Conservation (phyloP, 2,113 vertebrate species). For the Abramis brama region DNA sequence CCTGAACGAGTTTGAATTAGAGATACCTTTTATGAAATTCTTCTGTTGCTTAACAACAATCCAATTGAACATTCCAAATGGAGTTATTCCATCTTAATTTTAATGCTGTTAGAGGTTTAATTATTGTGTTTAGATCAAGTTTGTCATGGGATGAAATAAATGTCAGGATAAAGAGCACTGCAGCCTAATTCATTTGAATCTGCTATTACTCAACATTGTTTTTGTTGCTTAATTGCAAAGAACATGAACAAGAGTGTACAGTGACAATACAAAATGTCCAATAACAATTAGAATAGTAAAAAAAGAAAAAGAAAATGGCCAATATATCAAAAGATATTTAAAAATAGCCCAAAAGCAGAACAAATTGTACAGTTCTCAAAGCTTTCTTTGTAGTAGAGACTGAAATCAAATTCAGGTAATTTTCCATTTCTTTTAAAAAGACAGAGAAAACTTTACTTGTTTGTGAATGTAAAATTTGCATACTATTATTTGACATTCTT, state of each 20-base stretch:
- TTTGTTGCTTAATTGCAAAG: not conserved
- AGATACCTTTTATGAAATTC: not conserved
- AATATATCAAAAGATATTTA: not conserved
- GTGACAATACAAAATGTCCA: not conserved
- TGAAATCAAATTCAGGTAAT: not conserved
- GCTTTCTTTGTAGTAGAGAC: not conserved
- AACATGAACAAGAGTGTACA: not conserved
- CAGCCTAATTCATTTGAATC: not conserved
- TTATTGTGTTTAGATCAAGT: not conserved
- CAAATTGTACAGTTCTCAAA: not conserved
- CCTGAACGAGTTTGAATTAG: not conserved
- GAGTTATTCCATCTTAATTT: constrained; percentile 1
- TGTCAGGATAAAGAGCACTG: not conserved
- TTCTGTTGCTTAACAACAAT: constrained; percentile 7
- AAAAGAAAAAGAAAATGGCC: not conserved
- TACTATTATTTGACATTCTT: not conserved
- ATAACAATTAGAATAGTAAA: not conserved
- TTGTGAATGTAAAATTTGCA: too few relatives aligned
- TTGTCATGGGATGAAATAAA: not conserved
- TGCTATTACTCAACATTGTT: not conserved
- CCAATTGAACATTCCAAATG: not conserved
- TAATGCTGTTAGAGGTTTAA: not conserved
- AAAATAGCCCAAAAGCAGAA: not conserved
- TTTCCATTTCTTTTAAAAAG: not conserved
- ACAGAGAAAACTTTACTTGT: too few relatives aligned